phyloP scores from a whole-genome alignment of 2,113 vertebrate species.

The Oxyura jamaicensis region DNA sequence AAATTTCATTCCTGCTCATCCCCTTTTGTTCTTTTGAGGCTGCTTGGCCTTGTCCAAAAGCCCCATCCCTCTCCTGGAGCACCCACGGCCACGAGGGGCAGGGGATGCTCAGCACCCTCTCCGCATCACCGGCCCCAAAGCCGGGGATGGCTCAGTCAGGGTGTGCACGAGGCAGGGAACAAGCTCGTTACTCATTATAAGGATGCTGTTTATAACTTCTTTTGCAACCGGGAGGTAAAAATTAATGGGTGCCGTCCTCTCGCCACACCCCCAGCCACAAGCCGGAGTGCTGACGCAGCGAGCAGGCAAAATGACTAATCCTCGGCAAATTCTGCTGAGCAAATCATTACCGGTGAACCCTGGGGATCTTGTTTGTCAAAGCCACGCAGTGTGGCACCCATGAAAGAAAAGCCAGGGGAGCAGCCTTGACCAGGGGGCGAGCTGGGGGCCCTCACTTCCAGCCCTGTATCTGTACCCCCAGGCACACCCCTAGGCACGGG shows the following conservation, averaged over 20 bases:
- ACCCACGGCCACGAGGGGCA: rapidly evolving
- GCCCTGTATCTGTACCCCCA: no score
- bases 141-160: rapidly evolving
- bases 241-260: constrained; percentile 22
- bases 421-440: background rate
- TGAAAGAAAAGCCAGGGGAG: background rate
- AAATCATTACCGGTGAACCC: background rate
- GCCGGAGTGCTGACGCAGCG: background rate
- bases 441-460: no score
- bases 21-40: constrained; percentile 65
- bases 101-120: background rate
- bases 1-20: constrained; percentile 50
- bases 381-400: background rate
- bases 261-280: background rate
- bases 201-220: background rate
- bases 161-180: background rate
- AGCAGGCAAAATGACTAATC: constrained; percentile 35
- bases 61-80: background rate
- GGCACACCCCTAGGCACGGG: no score
- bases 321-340: constrained; percentile 30
- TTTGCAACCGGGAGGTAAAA: constrained; percentile 55
- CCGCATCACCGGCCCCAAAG: background rate
- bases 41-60: background rate
- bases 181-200: constrained; percentile 30
- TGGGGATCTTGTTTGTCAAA: background rate